A percentile compares a stretch with the other conserved stretches of the same genome.
phyloP scores from a whole-genome alignment of 2,113 vertebrate species.

The Benitochromis conjunctus region DNA sequence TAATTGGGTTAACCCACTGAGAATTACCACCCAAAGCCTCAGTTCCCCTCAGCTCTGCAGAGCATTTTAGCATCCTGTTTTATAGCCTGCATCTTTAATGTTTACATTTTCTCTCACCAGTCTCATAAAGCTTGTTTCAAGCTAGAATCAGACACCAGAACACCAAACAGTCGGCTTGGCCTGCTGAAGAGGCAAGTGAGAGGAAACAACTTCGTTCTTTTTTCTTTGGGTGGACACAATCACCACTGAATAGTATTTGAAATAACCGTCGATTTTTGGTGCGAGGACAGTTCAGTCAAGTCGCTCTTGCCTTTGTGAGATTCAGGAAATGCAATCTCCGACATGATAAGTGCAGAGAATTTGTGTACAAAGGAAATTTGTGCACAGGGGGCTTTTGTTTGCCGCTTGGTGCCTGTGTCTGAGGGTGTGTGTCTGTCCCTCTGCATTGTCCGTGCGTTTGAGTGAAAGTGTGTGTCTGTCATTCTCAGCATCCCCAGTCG shows the following conservation, averaged over 20 bases:
- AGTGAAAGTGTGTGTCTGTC: neutral
- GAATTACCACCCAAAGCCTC: neutral
- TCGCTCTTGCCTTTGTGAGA: neutral
- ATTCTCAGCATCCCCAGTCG: conserved; percentile 30
- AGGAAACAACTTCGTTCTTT: neutral
- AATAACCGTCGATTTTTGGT: neutral
- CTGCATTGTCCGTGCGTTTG: neutral
- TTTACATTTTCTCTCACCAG: neutral
- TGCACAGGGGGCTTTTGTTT: neutral
- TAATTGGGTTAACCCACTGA: neutral
- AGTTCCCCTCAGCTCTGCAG: neutral
- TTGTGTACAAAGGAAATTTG: neutral
- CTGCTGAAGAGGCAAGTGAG: neutral
- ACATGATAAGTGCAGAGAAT: neutral
- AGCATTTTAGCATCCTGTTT: neutral
- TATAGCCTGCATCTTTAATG: neutral
- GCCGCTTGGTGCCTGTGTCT: neutral
- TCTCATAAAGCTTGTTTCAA: neutral
- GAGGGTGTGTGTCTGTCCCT: neutral
- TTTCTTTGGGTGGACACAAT: neutral
- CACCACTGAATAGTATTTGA: neutral
- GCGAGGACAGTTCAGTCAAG: neutral
- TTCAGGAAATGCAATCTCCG: neutral
- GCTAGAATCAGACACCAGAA: neutral
- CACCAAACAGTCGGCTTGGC: neutral